phyloP scores from a whole-genome alignment of 2,888 invertebrate species.

The Apamea crenata region DNA sequence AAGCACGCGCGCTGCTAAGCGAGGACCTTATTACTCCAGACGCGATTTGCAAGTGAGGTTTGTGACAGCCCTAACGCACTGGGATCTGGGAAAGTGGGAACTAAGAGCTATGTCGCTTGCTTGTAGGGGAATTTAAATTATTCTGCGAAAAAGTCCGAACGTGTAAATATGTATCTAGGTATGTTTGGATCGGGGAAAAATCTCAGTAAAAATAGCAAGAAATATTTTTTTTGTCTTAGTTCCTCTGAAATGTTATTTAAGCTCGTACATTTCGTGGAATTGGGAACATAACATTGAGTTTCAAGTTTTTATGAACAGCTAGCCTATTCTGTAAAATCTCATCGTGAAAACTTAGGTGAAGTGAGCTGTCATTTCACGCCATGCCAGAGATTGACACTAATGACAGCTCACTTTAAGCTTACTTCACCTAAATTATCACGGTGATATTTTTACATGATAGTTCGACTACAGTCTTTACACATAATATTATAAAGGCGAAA shows the following conservation, averaged over 20 bases:
- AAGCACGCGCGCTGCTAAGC: slow-evolving; percentile 79
- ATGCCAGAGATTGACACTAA: no score
- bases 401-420: no score
- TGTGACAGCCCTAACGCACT: slow-evolving; percentile 71
- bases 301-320: not conserved
- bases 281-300: not conserved
- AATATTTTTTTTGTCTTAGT: not conserved
- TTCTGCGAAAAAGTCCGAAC: slow-evolving; percentile 5
- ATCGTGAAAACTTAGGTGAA: not conserved
- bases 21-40: slow-evolving; percentile 78
- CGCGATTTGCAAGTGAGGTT: slow-evolving; percentile 78
- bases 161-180: not conserved
- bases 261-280: not conserved
- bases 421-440: no score
- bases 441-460: no score
- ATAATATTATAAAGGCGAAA: no score
- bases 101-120: slow-evolving; percentile 14
- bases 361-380: not conserved
- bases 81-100: slow-evolving; percentile 32
- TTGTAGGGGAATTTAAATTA: slow-evolving; percentile 47
- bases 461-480: no score
- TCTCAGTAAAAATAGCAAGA: not conserved
- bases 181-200: not conserved
- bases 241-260: not conserved
- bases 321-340: not conserved